Conservation (phyloP, 2,888 invertebrate species). For the Phyto melanocephala region DNA sequence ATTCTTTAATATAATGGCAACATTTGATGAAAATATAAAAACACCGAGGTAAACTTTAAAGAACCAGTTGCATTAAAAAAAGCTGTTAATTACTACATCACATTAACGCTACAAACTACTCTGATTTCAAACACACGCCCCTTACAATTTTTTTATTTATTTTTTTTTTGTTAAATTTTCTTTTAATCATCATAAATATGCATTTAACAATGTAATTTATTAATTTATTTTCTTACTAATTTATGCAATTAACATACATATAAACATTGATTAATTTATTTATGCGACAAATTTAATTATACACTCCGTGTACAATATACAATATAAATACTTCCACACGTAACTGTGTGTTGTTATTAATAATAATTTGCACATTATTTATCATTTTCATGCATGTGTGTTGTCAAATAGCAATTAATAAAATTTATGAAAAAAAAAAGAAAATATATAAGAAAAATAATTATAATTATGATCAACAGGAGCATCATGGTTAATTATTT, state of each 20-base stretch:
- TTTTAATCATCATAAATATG: too few relatives aligned
- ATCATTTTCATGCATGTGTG: slow-evolving; percentile 1
- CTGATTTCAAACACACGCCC: too few relatives aligned
- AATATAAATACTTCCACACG: neutral
- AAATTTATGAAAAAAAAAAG: neutral
- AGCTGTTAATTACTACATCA: too few relatives aligned
- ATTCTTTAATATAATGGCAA: too few relatives aligned
- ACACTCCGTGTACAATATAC: neutral
- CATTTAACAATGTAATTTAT: too few relatives aligned
- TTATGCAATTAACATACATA: neutral
- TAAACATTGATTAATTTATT: slow-evolving; percentile 2
- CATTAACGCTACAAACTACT: too few relatives aligned
- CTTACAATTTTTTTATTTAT: too few relatives aligned
- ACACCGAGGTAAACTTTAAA: too few relatives aligned
- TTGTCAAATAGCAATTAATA: slow-evolving; percentile 24
- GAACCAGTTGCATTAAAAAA: too few relatives aligned
- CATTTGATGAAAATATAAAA: too few relatives aligned
- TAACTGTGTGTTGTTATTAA: slow-evolving; percentile 5
- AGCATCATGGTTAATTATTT: neutral
- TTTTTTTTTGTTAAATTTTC: too few relatives aligned
- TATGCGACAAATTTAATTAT: neutral
- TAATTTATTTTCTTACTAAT: neutral
- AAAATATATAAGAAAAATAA: neutral
- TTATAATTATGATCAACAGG: neutral
- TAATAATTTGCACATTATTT: slow-evolving; percentile 8